Conservation (phyloP, 2,797 vertebrate species). For the Telmatherina bonti region DNA sequence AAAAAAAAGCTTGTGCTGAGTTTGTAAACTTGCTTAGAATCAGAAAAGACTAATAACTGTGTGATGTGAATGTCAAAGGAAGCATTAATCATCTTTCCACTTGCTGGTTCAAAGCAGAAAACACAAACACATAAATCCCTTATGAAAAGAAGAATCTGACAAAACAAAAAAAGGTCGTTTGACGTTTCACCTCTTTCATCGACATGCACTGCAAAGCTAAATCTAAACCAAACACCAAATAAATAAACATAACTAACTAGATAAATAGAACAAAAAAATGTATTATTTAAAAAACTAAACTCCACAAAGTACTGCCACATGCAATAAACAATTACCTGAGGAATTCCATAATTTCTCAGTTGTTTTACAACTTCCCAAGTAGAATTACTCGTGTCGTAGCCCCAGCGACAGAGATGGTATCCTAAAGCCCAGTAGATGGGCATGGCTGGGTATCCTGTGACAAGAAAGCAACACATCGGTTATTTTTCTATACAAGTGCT, state of each 20-base stretch:
- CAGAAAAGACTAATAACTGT: neutral
- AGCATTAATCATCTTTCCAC: neutral
- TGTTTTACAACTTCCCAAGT: conserved; percentile 87
- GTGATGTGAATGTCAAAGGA: neutral
- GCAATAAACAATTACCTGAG: conserved; percentile 82
- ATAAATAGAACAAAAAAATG: neutral
- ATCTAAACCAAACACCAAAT: neutral
- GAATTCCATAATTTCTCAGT: conserved; percentile 88
- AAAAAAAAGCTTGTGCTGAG: neutral
- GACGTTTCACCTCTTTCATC: neutral
- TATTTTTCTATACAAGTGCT: too few species aligned
- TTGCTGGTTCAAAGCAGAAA: neutral
- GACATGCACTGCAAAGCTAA: neutral
- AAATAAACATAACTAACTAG: too few species aligned
- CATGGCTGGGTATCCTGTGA: conserved; percentile 86
- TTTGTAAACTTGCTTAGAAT: conserved; percentile 15
- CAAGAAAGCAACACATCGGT: neutral
- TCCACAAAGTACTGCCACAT: neutral
- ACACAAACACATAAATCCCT: neutral
- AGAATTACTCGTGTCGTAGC: conserved; percentile 84
- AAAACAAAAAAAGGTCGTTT: neutral
- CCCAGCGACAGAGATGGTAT: conserved; percentile 94
- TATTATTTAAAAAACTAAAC: neutral
- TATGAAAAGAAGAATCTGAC: neutral
- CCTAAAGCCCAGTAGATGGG: conserved; percentile 90